phyloP scores from a whole-genome alignment of 2,888 invertebrate genomes.

The Acanthopleura granulata region DNA sequence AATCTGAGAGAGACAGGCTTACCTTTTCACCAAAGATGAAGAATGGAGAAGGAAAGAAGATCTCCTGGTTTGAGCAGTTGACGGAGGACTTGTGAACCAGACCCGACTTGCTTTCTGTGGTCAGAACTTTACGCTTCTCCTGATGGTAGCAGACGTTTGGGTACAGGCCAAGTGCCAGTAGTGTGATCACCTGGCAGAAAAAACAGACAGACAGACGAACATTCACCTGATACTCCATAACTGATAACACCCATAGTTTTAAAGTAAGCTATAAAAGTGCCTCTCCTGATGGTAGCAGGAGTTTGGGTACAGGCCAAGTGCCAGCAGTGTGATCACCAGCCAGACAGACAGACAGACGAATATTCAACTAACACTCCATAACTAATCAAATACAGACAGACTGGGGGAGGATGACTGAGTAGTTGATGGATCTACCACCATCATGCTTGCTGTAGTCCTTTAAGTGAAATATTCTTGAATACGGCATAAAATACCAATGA shows the following conservation, averaged over 20 bases:
- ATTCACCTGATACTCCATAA: not conserved
- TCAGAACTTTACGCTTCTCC: conserved; percentile 94
- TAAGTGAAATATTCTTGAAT: no score
- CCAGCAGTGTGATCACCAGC: conserved; percentile 82
- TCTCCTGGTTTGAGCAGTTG: conserved; percentile 78
- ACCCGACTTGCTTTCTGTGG: conserved; percentile 94
- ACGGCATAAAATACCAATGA: no score
- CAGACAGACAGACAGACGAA: conserved; percentile 35
- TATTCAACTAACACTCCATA: no score
- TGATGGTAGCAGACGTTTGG: conserved; percentile 97
- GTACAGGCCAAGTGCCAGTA: conserved; percentile 92
- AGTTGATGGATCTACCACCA: no score
- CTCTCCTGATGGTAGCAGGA: conserved; percentile 96
- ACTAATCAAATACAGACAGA: no score
- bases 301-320: conserved; percentile 95
- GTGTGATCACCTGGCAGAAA: conserved; percentile 78
- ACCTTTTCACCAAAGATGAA: conserved; percentile 98
- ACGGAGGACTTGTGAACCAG: conserved; percentile 97
- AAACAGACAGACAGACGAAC: conserved; percentile 14
- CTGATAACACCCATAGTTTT: not conserved
- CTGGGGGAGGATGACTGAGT: no score
- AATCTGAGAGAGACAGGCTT: conserved; percentile 21
- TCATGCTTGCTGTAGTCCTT: no score
- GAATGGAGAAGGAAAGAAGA: conserved; percentile 91
- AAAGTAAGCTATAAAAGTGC: conserved; percentile 30